Base-by-base conservation (phyloP, 2,113 vertebrate species). In the Callospermophilus lateralis region DNA sequence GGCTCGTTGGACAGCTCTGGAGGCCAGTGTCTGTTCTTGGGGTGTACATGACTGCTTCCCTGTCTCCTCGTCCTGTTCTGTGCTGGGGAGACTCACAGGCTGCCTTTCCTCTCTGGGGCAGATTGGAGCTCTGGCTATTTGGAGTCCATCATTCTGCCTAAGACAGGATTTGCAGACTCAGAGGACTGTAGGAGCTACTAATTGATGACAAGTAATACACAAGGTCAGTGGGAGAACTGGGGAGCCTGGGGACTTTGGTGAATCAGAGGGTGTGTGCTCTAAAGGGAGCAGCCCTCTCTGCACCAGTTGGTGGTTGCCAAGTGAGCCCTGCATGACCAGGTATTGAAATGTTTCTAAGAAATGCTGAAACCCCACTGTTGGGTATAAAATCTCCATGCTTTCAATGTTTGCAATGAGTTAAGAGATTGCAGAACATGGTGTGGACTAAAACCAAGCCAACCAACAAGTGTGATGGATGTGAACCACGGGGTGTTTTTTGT, bases 301-400 rank as follows among this genome's bases (percentile, higher is more conserved):
- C 2, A 58, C 42, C 30, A 83, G 53, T 77, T 89, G 48, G 28
- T 74, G 4, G 8, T 22, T 92, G n/a, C 68, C 39, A 8, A 6
- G 39, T 39, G 51, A 96, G 24, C 81, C 20, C 5, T 32, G 10
- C 2, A 1, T 58, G 84, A 77, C 24, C 80, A 90, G 34, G 77
- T 73, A 48, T 63, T 77, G 77, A 96, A 80, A 51, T 80, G 34
- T 80, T 58, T 89, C n/a, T 65, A 55, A 84, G 78, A 84, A 96
- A 95, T 78, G 39, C 37, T 28, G 32, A 83, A 84, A 39, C 19
- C 72, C 32, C 2, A 17, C 51, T 85, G 74, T 88, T 24, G 78
- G 79, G 45, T 48, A 84, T 81, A 8, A 93, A 87, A 30, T 67
- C 22, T 94, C 55, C 37, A 94, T 20, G 53, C 74, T 84, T 87